Percentiles rank a stretch among this genome's conserved stretches.
Conservation (phyloP, 2,888 invertebrate species). For the Aspidiotus destructor region DNA sequence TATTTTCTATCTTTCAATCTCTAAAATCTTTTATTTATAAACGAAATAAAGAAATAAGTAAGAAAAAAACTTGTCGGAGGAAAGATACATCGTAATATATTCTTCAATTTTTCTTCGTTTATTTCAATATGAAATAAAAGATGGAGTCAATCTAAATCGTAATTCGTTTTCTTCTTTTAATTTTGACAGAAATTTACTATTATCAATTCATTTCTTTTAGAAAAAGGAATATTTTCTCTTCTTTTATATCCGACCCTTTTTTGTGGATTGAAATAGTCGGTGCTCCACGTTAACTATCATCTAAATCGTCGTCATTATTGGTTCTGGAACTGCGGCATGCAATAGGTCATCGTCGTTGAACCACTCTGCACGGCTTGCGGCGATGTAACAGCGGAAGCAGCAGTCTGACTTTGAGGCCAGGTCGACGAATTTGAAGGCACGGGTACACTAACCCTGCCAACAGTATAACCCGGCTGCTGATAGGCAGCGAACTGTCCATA, state of each 20-base stretch:
- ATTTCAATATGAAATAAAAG: slow-evolving; percentile 5
- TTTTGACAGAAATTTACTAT: slow-evolving; percentile 7
- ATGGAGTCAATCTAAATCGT: slow-evolving; percentile 19
- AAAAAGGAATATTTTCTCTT: slow-evolving; percentile 9
- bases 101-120: not conserved
- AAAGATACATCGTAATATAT: slow-evolving; percentile 24
- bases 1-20: too few species aligned
- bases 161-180: not conserved
- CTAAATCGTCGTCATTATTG: slow-evolving; percentile 51
- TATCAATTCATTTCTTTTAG: slow-evolving; percentile 10
- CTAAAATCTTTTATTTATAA: too few species aligned
- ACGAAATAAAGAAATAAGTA: too few species aligned
- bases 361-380: slow-evolving; percentile 44
- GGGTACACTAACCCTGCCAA: slow-evolving; percentile 46
- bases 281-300: slow-evolving; percentile 9
- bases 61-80: not conserved
- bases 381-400: slow-evolving; percentile 49
- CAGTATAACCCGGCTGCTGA: slow-evolving; percentile 43
- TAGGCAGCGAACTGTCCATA: slow-evolving; percentile 45
- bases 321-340: slow-evolving; percentile 75
- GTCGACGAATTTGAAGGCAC: slow-evolving; percentile 37
- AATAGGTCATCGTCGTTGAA: slow-evolving; percentile 47
- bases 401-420: slow-evolving; percentile 43
- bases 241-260: not conserved
- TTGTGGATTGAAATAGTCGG: not conserved